These are phyloP conservation scores for Lasioglossum pauxillum DNA, from an alignment of 2,888 invertebrate species.

Conservation along the genomic window DNA sequence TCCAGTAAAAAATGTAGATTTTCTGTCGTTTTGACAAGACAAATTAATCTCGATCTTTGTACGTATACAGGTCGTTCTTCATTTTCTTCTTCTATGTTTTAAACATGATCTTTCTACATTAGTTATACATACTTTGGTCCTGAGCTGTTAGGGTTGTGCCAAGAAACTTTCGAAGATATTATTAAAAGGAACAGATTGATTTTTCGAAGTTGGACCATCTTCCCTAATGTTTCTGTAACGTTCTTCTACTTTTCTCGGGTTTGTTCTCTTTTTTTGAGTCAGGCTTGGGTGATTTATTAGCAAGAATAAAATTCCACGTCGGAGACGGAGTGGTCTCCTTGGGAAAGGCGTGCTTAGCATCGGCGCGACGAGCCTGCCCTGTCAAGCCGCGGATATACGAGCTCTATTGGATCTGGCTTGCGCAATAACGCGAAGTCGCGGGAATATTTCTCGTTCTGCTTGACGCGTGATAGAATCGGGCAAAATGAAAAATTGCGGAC, in stretches of 20 bases:
- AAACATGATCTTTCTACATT: background rate
- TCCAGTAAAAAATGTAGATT: background rate
- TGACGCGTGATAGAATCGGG: slow-evolving; percentile 53
- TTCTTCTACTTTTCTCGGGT: background rate
- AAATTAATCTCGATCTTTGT: background rate
- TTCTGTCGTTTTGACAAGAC: background rate
- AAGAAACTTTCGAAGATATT: background rate
- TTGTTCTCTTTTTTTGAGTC: background rate
- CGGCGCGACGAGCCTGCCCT: slow-evolving; percentile 27
- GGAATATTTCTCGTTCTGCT: slow-evolving; percentile 51
- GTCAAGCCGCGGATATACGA: slow-evolving; percentile 55
- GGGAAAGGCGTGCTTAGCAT: slow-evolving; percentile 39
- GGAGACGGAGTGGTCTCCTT: background rate
- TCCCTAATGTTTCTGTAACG: background rate
- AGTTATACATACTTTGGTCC: background rate
- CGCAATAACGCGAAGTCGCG: slow-evolving; percentile 58
- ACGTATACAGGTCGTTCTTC: background rate
- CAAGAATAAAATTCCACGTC: slow-evolving; percentile 31
- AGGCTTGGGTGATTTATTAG: slow-evolving; percentile 45
- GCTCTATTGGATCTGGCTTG: slow-evolving; percentile 55
- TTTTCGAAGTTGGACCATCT: background rate
- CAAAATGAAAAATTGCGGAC: slow-evolving; percentile 50
- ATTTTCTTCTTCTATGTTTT: background rate
- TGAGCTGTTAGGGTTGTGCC: no score
- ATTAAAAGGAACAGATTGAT: background rate